These are phyloP conservation scores for Teinopalpus imperialis DNA, from an alignment of 2,888 invertebrate genomes.

Conservation along the genomic window DNA sequence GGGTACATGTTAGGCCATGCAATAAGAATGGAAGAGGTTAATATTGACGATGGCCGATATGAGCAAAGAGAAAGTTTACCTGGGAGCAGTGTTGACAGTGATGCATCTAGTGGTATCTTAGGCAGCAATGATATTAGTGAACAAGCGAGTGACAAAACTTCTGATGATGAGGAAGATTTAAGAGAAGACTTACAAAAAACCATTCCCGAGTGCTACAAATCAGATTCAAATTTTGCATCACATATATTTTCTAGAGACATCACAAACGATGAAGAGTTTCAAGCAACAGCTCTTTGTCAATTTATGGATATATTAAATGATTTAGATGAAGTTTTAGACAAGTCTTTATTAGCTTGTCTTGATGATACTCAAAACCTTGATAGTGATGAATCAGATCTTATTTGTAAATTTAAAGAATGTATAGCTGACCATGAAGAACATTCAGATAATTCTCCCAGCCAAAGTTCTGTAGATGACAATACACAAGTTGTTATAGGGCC, in stretches of 20 bases:
- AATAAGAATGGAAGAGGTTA: slow-evolving; percentile 74
- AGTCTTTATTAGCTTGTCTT: slow-evolving; percentile 70
- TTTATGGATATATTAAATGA: slow-evolving; percentile 82
- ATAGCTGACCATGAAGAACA: slow-evolving; percentile 50
- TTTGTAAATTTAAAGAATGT: slow-evolving; percentile 69
- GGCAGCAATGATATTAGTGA: slow-evolving; percentile 58
- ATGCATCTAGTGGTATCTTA: slow-evolving; percentile 57
- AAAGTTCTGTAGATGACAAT: slow-evolving; percentile 62
- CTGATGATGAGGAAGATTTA: slow-evolving; percentile 68
- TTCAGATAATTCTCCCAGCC: slow-evolving; percentile 50
- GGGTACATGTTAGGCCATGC: slow-evolving; percentile 74
- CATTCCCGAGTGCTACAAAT: slow-evolving; percentile 71
- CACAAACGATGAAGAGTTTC: slow-evolving; percentile 74
- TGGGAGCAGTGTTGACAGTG: slow-evolving; percentile 62
- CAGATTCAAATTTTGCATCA: slow-evolving; percentile 71
- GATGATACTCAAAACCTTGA: slow-evolving; percentile 63
- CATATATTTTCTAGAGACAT: slow-evolving; percentile 61
- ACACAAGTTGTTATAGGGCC: slow-evolving; percentile 58
- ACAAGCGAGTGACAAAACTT: slow-evolving; percentile 54
- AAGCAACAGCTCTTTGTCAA: slow-evolving; percentile 72
- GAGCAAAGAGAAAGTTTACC: slow-evolving; percentile 62
- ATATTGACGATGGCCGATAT: slow-evolving; percentile 64
- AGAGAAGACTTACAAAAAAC: slow-evolving; percentile 72
- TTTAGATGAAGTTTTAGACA: slow-evolving; percentile 82
- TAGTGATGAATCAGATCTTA: slow-evolving; percentile 74